phyloP scores from a whole-genome alignment of 2,113 vertebrate genomes.

The Sturnus vulgaris region DNA sequence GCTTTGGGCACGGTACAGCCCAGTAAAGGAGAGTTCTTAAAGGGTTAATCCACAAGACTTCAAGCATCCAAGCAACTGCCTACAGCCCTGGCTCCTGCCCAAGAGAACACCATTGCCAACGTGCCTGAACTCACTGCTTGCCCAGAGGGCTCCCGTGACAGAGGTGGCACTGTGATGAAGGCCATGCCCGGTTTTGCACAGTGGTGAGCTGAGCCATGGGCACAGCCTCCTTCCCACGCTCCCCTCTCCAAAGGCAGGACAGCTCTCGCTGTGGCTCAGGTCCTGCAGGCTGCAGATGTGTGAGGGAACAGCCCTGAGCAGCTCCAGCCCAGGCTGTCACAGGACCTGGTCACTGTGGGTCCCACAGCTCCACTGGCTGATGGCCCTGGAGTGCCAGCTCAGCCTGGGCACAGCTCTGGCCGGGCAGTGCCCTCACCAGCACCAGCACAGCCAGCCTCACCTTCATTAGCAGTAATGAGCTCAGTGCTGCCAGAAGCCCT shows the following conservation, averaged over 20 bases:
- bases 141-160: background rate
- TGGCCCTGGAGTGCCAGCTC: background rate
- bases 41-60: conserved; percentile 33
- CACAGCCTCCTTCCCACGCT: background rate
- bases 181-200: background rate
- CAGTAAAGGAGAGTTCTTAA: background rate
- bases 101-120: conserved; percentile 19
- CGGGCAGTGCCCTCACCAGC: background rate
- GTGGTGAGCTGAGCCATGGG: background rate
- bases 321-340: background rate
- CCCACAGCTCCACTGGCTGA: background rate
- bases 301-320: background rate
- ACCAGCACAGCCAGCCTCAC: background rate
- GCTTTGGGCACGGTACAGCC: background rate
- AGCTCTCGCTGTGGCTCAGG: background rate
- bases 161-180: conserved; percentile 41
- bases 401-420: background rate
- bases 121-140: background rate
- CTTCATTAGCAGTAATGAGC: background rate
- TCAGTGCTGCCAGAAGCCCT: background rate
- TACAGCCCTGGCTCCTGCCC: conserved; percentile 7
- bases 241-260: background rate
- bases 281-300: background rate
- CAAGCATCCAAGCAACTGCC: background rate
- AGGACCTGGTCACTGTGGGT: background rate